Conservation (phyloP, 2,797 vertebrate genomes). For the Tokudaia tokunoshimensis region DNA sequence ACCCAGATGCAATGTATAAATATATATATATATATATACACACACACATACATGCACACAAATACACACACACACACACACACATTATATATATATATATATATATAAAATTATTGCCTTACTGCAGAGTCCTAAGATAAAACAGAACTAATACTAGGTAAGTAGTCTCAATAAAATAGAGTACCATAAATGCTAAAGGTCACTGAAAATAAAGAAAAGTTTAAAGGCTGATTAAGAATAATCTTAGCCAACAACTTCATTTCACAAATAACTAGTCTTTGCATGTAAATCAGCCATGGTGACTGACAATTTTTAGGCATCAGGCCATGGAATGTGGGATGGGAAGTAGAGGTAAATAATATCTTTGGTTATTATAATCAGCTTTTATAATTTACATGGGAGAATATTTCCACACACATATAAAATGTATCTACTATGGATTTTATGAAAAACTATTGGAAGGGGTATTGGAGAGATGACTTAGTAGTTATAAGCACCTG, state of each 20-base stretch:
- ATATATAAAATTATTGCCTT: not conserved
- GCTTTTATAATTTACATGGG: not conserved
- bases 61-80: too few species aligned
- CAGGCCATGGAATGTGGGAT: not conserved
- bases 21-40: too few species aligned
- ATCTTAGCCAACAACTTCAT: not conserved
- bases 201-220: slow-evolving; percentile 55
- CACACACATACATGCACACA: too few species aligned
- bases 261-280: slow-evolving; percentile 38
- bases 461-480: not conserved
- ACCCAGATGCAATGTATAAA: not conserved
- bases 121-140: slow-evolving; percentile 37
- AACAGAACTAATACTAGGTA: slow-evolving; percentile 45
- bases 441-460: not conserved
- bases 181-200: not conserved
- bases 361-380: not conserved
- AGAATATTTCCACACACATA: not conserved
- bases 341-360: not conserved
- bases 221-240: slow-evolving; percentile 51
- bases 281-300: not conserved
- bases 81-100: too few species aligned
- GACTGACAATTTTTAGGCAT: slow-evolving; percentile 44
- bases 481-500: not conserved
- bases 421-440: not conserved
- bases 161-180: slow-evolving; percentile 42